phyloP scores from a whole-genome alignment of 2,797 vertebrate species.

The Holocentrus rufus region DNA sequence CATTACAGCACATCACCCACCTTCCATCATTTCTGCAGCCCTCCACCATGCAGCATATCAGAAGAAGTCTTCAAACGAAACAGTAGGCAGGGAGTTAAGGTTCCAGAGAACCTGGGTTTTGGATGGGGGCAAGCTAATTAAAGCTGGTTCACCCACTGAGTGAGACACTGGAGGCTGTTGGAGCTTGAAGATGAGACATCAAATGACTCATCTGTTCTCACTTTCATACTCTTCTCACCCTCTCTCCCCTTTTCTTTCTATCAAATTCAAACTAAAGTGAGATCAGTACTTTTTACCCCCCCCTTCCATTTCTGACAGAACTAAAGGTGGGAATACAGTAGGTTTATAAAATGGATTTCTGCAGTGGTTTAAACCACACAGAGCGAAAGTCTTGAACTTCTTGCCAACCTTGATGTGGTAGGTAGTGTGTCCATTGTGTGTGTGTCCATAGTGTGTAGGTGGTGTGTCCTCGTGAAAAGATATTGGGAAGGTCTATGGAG shows the following conservation, averaged over 20 bases:
- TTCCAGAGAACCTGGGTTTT: slow-evolving; percentile 44
- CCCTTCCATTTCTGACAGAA: slow-evolving; percentile 41
- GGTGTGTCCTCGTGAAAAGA: no score
- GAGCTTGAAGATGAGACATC: slow-evolving; percentile 55
- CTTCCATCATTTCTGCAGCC: slow-evolving; percentile 41
- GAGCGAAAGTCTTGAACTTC: neutral
- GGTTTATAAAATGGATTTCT: slow-evolving; percentile 23
- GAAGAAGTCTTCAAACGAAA: slow-evolving; percentile 37
- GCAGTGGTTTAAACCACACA: slow-evolving; percentile 19
- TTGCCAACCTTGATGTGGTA: slow-evolving; percentile 23
- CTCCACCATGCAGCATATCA: slow-evolving; percentile 45
- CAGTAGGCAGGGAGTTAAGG: slow-evolving; percentile 5
- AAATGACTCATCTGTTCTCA: slow-evolving; percentile 48
- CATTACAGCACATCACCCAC: neutral
- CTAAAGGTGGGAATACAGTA: slow-evolving; percentile 23
- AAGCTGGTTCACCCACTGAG: slow-evolving; percentile 53
- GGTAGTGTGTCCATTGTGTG: neutral
- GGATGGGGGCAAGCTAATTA: slow-evolving; percentile 56
- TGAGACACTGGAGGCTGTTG: slow-evolving; percentile 49
- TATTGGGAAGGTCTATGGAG: no score
- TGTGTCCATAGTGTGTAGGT: no score
- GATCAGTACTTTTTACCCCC: slow-evolving; percentile 25
- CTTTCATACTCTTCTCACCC: slow-evolving; percentile 34
- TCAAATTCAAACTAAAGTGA: slow-evolving; percentile 18
- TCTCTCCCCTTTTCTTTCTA: neutral